phyloP scores from a whole-genome alignment of 2,113 vertebrate genomes.

The Chauna torquata region DNA sequence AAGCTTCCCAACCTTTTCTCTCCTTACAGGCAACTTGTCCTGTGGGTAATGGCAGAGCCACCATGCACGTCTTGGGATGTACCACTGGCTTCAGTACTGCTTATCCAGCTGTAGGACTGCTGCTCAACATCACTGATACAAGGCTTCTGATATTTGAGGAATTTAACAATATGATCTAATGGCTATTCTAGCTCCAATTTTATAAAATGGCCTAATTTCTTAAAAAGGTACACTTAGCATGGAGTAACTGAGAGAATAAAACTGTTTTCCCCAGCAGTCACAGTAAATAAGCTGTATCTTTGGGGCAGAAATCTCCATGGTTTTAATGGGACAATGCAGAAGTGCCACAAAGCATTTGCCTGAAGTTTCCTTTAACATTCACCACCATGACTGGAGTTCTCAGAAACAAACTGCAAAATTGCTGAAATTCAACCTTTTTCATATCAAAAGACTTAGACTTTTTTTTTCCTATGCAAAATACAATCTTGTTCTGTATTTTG shows the following conservation, averaged over 20 bases:
- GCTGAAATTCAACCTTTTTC: background rate
- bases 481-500: background rate
- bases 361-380: background rate
- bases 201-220: background rate
- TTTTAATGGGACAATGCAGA: background rate
- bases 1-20: background rate
- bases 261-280: background rate
- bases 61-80: background rate
- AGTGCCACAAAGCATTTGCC: background rate
- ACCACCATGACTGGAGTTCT: background rate
- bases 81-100: background rate
- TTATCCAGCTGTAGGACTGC: background rate
- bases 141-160: background rate
- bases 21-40: background rate
- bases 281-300: background rate
- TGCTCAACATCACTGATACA: background rate
- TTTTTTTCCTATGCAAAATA: background rate
- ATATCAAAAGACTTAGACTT: background rate
- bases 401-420: background rate
- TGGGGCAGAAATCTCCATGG: background rate
- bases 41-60: background rate
- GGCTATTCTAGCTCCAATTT: background rate
- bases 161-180: background rate
- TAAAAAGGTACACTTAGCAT: background rate
- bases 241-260: background rate